phyloP scores from a whole-genome alignment of 2,797 vertebrate genomes.

The Tolypeutes matacus region DNA sequence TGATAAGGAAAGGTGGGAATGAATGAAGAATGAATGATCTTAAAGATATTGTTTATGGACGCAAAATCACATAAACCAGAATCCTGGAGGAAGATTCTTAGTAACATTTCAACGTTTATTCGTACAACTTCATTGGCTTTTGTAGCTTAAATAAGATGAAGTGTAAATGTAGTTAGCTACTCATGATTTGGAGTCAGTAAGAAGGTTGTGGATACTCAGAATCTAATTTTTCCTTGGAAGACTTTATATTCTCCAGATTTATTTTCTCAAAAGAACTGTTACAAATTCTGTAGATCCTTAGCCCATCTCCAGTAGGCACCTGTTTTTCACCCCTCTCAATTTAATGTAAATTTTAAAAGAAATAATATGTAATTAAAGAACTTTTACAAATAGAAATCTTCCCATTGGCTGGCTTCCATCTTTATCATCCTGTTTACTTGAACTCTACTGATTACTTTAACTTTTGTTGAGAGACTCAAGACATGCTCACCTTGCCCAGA shows the following conservation, averaged over 20 bases:
- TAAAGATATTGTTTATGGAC: neutral
- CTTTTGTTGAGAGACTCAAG: neutral
- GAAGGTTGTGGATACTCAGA: neutral
- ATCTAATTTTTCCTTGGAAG: too few species aligned
- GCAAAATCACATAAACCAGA: neutral
- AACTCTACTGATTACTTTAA: neutral
- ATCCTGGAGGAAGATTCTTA: neutral
- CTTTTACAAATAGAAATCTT: neutral
- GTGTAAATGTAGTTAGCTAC: neutral
- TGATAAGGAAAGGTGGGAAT: slow-evolving; percentile 1
- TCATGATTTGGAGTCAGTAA: neutral
- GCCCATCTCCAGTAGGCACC: neutral
- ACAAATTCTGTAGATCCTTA: neutral
- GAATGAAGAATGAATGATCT: neutral
- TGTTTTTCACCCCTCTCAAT: neutral
- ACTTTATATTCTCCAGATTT: neutral
- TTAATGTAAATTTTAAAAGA: neutral
- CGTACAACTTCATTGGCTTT: neutral
- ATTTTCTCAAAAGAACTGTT: neutral
- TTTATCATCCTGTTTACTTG: neutral
- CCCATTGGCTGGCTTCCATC: neutral
- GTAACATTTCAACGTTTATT: neutral
- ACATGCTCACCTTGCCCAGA: neutral
- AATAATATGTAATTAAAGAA: neutral
- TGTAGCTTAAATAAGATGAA: neutral